A percentile compares a stretch with the other conserved stretches of the same genome.
Conservation (phyloP, 1,140 invertebrate species). For the Danaus plexippus region DNA sequence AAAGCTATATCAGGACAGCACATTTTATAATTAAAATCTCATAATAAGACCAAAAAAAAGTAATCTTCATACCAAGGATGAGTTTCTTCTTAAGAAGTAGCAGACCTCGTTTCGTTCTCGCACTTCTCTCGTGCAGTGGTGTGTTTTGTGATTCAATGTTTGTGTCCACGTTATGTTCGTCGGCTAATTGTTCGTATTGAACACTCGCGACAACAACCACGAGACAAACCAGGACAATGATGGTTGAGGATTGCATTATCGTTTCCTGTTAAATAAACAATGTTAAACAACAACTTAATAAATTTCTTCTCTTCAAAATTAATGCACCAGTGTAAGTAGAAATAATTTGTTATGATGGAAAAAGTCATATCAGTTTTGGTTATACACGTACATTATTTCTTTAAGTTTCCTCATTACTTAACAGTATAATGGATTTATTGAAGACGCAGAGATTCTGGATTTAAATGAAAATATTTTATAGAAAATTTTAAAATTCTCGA, state of each 20-base stretch:
- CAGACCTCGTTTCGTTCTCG: constrained; percentile 50
- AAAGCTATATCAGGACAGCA: no score
- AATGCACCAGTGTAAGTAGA: no score
- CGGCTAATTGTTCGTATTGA: constrained; percentile 31
- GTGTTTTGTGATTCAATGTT: constrained; percentile 32
- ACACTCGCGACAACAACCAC: constrained; percentile 42
- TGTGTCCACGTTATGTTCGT: constrained; percentile 23
- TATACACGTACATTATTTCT: no score
- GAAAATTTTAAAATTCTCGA: constrained; percentile 9
- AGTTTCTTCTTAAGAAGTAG: constrained; percentile 60
- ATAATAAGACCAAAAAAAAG: no score
- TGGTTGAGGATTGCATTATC: constrained; percentile 53
- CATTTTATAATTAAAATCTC: no score
- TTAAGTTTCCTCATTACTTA: no score
- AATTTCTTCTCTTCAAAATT: no score
- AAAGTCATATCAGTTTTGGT: no score
- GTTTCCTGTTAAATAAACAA: constrained; percentile 29
- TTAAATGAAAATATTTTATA: not conserved
- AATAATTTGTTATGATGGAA: no score
- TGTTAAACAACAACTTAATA: not conserved
- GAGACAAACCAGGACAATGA: constrained; percentile 52
- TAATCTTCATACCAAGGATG: constrained; percentile 39
- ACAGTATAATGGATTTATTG: no score
- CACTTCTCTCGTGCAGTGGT: constrained; percentile 41
- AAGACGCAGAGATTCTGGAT: no score